These are phyloP conservation scores for Heliconius himera DNA, from an alignment of 1,140 invertebrate genomes.

Conservation along the genomic window DNA sequence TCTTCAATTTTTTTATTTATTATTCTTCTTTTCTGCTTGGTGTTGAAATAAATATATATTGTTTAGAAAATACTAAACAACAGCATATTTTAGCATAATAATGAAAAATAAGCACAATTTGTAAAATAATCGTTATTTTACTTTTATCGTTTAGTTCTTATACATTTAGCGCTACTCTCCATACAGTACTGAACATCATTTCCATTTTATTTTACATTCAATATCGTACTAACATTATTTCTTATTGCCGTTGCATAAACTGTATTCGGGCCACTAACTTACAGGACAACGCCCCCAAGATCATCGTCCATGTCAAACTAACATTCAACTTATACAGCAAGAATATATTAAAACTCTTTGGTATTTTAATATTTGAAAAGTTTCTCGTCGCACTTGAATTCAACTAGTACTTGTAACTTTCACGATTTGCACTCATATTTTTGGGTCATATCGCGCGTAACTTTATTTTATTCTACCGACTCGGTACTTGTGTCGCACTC, in stretches of 20 bases:
- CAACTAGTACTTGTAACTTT: constrained; percentile 36
- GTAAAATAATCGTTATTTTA: not conserved
- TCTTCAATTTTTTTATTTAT: not conserved
- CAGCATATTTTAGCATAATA: too few species aligned
- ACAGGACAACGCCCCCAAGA: constrained; percentile 39
- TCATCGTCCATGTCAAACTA: constrained; percentile 40
- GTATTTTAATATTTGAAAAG: constrained; percentile 43
- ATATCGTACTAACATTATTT: not conserved
- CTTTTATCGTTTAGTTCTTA: not conserved
- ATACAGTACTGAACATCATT: not conserved
- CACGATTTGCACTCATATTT: constrained; percentile 31
- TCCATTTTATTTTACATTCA: constrained; percentile 17
- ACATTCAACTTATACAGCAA: constrained; percentile 38
- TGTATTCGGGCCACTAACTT: constrained; percentile 40
- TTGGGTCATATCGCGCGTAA: constrained; percentile 28
- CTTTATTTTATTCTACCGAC: constrained; percentile 22
- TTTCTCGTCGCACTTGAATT: constrained; percentile 37
- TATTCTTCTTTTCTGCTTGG: not conserved
- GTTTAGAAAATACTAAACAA: too few species aligned
- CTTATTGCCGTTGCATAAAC: constrained; percentile 33
- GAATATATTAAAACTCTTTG: constrained; percentile 39
- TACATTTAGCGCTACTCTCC: not conserved
- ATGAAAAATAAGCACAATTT: not conserved
- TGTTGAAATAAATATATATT: too few species aligned
- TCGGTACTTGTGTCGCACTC: not conserved